Conservation (phyloP, 2,888 invertebrate species). For the Papilio protenor region DNA sequence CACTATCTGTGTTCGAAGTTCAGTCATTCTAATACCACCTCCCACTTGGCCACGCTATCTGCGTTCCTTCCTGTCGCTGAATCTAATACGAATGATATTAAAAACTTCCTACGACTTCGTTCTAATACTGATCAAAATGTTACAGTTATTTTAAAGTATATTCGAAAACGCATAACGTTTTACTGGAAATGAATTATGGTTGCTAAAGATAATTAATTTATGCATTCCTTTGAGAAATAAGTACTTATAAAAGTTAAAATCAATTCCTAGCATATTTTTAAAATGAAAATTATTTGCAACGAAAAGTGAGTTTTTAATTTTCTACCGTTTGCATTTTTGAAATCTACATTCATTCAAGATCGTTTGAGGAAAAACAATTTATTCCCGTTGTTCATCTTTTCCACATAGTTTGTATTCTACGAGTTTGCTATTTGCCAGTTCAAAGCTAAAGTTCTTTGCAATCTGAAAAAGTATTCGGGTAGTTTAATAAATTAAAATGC, state of each 20-base stretch:
- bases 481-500: conserved; percentile 36
- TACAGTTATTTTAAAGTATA: background rate
- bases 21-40: conserved; percentile 83
- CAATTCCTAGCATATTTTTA: background rate
- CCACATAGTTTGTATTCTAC: conserved; percentile 38
- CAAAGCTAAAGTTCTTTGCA: conserved; percentile 39
- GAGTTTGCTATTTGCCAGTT: conserved; percentile 26
- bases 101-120: conserved; percentile 75
- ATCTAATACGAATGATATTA: conserved; percentile 85
- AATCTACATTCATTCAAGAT: conserved; percentile 18
- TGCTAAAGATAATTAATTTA: background rate
- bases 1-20: conserved; percentile 82
- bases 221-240: background rate
- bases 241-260: background rate
- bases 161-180: background rate
- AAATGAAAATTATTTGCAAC: background rate
- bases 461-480: conserved; percentile 40
- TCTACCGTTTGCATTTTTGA: conserved; percentile 2
- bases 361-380: conserved; percentile 38
- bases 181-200: background rate
- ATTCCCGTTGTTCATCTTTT: conserved; percentile 37
- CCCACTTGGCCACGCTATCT: conserved; percentile 79
- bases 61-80: conserved; percentile 83
- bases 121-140: conserved; percentile 54
- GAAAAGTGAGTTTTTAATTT: background rate